phyloP scores from a whole-genome alignment of 1,140 invertebrate genomes.

The Daktulosphaira vitifoliae region DNA sequence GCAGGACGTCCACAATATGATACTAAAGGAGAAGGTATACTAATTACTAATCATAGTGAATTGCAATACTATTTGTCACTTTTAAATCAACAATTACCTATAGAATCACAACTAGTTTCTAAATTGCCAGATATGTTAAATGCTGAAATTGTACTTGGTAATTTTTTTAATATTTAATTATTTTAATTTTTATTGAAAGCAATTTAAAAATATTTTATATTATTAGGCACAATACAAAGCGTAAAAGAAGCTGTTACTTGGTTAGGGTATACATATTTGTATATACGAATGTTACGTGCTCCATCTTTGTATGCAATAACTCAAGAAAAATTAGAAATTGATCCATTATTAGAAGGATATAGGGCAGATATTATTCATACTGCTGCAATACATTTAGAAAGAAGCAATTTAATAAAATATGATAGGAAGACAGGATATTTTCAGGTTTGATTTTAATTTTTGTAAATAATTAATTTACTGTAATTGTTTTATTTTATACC shows the following conservation, averaged over 20 bases:
- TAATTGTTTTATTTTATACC: no score
- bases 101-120: conserved; percentile 73
- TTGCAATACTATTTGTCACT: conserved; percentile 96
- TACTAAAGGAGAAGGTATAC: conserved; percentile 95
- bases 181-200: no score
- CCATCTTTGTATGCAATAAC: conserved; percentile 84
- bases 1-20: conserved; percentile 98
- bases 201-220: background rate
- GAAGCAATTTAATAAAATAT: conserved; percentile 88
- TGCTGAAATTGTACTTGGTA: conserved; percentile 83
- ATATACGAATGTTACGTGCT: conserved; percentile 77
- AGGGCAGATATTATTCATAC: conserved; percentile 95
- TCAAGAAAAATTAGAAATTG: conserved; percentile 68
- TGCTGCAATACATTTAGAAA: conserved; percentile 82
- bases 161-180: background rate
- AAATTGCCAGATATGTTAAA: conserved; percentile 95
- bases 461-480: no score
- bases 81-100: conserved; percentile 91
- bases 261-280: conserved; percentile 95
- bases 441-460: conserved; percentile 52
- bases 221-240: conserved; percentile 81
- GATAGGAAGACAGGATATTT: conserved; percentile 92
- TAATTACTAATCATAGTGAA: conserved; percentile 98
- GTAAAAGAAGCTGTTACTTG: conserved; percentile 90
- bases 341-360: conserved; percentile 76